Evolutionary conservation across 2,888 invertebrate species (phyloP), one percentile per base, ranked within the genome.

Genomic region (Pammene aurita): DNA sequence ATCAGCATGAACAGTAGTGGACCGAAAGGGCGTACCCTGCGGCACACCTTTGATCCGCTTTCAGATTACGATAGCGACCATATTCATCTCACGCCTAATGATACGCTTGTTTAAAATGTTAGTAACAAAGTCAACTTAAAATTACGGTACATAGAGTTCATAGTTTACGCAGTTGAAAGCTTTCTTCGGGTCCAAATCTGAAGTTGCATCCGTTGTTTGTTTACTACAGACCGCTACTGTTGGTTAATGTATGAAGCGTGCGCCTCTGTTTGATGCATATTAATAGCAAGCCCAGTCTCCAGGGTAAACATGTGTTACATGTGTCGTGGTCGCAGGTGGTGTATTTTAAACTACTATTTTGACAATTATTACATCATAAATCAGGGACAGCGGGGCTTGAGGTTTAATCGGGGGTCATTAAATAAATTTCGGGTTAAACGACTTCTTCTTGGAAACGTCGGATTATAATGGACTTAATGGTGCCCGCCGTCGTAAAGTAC

Each of bases 241-340:
- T 85, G 85, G 79, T 82, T 88, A 84, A 88, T 84, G 82, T 83
- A 86, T 85, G 82, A 82, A 79, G 78, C 80, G 80, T 76, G 76
- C 78, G 79, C 78, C 75, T 73, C 82, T 75, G 77, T 77, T 76
- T 76, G 78, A 77, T 81, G 84, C 81, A 85, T 87, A 84, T 84
- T 85, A 85, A 86, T 85, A 84, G 81, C 71, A 74, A 73, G 71
- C 76, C 76, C 73, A 73, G 78, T 83, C 82, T 78, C 78, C 68
- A 74, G 79, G 75, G 83, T 80, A 80, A 82, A 85, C 84, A 85
- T 81, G 81, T 84, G 84, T 81, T 69, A 65, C 76, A 74, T 73
- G 72, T 76, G 69, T 73, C 73, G 66, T 76, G 75, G 74, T 75
- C 75, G 75, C 80, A 86, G 83, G 83, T 86, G 82, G 78, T 74